Percentiles rank a stretch among this genome's conserved stretches.
Conservation (phyloP, 2,888 invertebrate species). For the Pecten maximus region DNA sequence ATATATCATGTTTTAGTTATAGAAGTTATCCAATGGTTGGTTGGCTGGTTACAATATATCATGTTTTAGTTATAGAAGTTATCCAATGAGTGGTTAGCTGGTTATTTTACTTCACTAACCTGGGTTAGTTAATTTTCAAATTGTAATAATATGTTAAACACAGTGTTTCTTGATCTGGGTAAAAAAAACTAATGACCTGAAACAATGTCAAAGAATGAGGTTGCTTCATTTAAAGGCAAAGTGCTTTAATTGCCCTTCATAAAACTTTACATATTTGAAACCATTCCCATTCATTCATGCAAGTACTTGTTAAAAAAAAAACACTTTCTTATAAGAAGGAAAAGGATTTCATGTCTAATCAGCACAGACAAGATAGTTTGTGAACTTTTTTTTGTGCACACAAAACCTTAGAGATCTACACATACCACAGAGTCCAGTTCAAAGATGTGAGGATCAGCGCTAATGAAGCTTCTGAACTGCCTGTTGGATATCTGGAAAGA, state of each 20-base stretch:
- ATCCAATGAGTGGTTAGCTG: no score
- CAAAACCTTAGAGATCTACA: background rate
- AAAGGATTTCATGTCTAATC: background rate
- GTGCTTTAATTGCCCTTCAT: background rate
- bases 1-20: no score
- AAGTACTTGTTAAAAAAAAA: background rate
- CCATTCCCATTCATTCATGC: background rate
- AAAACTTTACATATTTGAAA: background rate
- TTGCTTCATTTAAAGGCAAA: background rate
- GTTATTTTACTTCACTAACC: no score
- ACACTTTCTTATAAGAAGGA: background rate
- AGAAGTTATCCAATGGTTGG: no score
- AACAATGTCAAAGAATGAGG: background rate
- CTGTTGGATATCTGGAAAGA: conserved; percentile 13
- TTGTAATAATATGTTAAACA: no score
- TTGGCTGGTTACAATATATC: no score
- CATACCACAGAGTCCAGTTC: background rate
- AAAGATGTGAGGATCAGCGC: background rate
- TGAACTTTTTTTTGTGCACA: background rate
- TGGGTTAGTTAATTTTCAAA: no score
- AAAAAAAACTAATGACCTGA: background rate
- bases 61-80: no score
- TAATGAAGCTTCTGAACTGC: background rate
- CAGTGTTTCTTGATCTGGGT: no score
- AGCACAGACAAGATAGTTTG: background rate